Evolutionary conservation across 2,888 invertebrate species (phyloP), one percentile per base, ranked within the genome.

Genomic region (Eilema sororculum): DNA sequence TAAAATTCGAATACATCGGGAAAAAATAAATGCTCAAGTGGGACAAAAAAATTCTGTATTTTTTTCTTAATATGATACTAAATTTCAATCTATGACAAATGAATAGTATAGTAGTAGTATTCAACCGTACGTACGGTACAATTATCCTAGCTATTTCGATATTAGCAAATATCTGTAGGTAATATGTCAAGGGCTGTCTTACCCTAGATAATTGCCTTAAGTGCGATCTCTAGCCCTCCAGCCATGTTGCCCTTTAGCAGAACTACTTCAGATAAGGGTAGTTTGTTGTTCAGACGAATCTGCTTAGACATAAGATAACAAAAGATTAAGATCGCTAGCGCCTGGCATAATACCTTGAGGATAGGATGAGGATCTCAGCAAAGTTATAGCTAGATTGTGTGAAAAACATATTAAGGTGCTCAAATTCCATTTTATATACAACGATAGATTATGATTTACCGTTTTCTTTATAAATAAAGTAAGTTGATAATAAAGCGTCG

Each of bases 281-380:
- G 87, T 87, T 86, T 88, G 87, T 87, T 89, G 87, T 87, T 87
- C 77, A 71, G 80, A 66, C 79, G 86, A 89, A 91, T 88, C 90
- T 89, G 85, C 88, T 87, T 81, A 82, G 84, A 81, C 89, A 86
- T 88, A 90, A 89, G 90, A 91, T 91, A 91, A 90, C 90, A 89
- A 78, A 81, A 69, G 84, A 89, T 90, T 90, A 90, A 81, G 87
- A 87, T 89, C 85, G 86, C 81, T 79, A 80, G 72, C 82, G 85
- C 85, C 86, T 84, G 81, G 76, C 68, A n/a, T 59, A 59, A 66
- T 66, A 80, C 81, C 84, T 81, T 74, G 61, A 76, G 85, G 84
- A 77, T 73, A 66, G 68, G 67, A 78, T 77, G 68, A 74, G 57
- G 68, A 63, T 75, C 69, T 59, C 30, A 28, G 28, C 3, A 56